phyloP scores from a whole-genome alignment of 1,140 invertebrate genomes.

The Drosophila baimaii region DNA sequence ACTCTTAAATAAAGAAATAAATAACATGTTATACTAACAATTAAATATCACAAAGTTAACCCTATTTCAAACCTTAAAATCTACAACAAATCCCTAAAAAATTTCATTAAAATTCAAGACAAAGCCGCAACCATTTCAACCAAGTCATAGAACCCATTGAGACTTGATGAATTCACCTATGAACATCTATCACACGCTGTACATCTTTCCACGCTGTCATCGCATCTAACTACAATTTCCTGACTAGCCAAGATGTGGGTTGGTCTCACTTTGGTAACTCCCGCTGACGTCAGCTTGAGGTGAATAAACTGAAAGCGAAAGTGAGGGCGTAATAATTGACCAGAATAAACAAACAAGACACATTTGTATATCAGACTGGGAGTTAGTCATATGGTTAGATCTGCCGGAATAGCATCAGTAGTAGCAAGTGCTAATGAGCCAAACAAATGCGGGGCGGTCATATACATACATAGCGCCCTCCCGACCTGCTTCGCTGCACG shows the following conservation, averaged over 20 bases:
- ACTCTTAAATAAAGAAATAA: too few relatives aligned
- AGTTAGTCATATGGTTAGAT: constrained; percentile 39
- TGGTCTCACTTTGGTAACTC: constrained; percentile 28
- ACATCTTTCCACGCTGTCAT: constrained; percentile 23
- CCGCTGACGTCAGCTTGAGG: constrained; percentile 58
- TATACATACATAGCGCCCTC: constrained; percentile 15
- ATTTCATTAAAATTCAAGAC: not conserved
- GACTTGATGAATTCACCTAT: not conserved
- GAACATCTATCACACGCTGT: constrained; percentile 6
- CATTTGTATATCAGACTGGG: not conserved
- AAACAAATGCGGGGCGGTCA: constrained; percentile 45
- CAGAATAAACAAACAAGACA: constrained; percentile 37
- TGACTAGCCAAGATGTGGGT: constrained; percentile 47
- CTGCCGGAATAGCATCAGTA: constrained; percentile 30
- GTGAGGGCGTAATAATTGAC: constrained; percentile 61
- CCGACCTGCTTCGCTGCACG: constrained; percentile 71
- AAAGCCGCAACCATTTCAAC: not conserved
- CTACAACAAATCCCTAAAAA: not conserved
- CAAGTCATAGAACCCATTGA: not conserved
- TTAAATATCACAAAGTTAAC: too few relatives aligned
- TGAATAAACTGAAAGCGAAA: constrained; percentile 75
- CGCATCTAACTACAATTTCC: constrained; percentile 54
- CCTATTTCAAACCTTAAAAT: not conserved
- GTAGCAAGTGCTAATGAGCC: constrained; percentile 68
- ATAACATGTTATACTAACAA: too few relatives aligned